These are phyloP conservation scores for Ruditapes philippinarum DNA, from an alignment of 1,140 invertebrate species.

Conservation along the genomic window DNA sequence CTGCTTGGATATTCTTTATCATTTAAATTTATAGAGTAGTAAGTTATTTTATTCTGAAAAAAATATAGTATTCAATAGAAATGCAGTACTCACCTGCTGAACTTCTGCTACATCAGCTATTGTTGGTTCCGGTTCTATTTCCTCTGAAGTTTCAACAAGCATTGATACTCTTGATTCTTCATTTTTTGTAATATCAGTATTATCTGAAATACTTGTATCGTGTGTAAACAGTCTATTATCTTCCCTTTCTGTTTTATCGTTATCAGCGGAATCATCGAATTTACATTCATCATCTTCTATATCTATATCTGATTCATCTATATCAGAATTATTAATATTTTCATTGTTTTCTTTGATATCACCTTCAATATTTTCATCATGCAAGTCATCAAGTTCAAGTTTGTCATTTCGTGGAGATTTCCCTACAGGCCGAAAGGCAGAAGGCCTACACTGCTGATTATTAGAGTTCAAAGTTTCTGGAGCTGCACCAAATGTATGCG, in stretches of 20 bases:
- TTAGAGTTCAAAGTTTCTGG: constrained; percentile 14
- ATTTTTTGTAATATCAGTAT: neutral
- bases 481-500: neutral
- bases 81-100: neutral
- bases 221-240: constrained; percentile 39
- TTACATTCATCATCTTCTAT: constrained; percentile 51
- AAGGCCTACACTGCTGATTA: constrained; percentile 9
- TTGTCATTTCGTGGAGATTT: constrained; percentile 34
- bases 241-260: neutral
- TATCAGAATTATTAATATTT: constrained; percentile 20
- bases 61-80: too few relatives aligned
- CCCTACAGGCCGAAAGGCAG: constrained; percentile 49
- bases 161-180: neutral
- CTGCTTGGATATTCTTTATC: too few relatives aligned
- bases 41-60: too few relatives aligned
- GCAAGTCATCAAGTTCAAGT: neutral
- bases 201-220: constrained; percentile 32
- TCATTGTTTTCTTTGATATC: constrained; percentile 19
- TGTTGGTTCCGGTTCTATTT: neutral
- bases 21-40: too few relatives aligned
- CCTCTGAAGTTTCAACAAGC: neutral
- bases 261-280: neutral
- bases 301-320: constrained; percentile 51
- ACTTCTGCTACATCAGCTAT: neutral
- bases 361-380: neutral